Percentiles rank a stretch among this genome's conserved stretches.
Evolutionary conservation across 2,888 invertebrate genomes (phyloP).

Genomic region (Trachelus tabidus): DNA sequence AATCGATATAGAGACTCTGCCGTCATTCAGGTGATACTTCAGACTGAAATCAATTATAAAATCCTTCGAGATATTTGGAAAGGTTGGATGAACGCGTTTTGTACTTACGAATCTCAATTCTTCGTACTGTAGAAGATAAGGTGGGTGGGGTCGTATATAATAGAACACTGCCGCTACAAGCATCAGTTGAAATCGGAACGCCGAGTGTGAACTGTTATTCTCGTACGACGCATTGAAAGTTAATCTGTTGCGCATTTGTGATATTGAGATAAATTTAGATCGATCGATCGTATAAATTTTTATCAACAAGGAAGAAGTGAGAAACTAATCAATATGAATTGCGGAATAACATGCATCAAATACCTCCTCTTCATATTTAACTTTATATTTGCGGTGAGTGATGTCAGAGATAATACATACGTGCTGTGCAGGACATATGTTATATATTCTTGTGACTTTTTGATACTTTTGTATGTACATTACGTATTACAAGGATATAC

Average conservation of each 20-base stretch:
- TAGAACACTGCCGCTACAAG: background rate
- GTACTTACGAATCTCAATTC: background rate
- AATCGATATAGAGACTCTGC: background rate
- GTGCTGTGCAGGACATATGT: background rate
- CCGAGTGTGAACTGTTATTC: background rate
- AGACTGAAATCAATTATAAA: background rate
- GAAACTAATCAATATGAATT: slow-evolving; percentile 47
- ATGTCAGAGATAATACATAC: background rate
- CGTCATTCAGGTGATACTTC: background rate
- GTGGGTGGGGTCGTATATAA: background rate
- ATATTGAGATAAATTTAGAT: background rate
- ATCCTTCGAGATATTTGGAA: background rate
- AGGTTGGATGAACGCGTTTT: background rate
- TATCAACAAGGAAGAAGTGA: background rate
- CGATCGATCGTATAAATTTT: background rate
- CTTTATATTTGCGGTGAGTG: slow-evolving; percentile 81
- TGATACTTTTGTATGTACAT: background rate
- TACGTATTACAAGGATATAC: background rate
- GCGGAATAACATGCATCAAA: slow-evolving; percentile 82
- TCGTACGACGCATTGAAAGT: background rate
- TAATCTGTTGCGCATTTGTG: background rate
- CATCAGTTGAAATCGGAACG: background rate
- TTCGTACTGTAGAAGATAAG: background rate
- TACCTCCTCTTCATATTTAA: slow-evolving; percentile 86
- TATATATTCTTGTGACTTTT: background rate